Percentiles rank a stretch among this genome's conserved stretches.
phyloP scores from a whole-genome alignment of 2,113 vertebrate genomes.

The Zosterops pallidus region DNA sequence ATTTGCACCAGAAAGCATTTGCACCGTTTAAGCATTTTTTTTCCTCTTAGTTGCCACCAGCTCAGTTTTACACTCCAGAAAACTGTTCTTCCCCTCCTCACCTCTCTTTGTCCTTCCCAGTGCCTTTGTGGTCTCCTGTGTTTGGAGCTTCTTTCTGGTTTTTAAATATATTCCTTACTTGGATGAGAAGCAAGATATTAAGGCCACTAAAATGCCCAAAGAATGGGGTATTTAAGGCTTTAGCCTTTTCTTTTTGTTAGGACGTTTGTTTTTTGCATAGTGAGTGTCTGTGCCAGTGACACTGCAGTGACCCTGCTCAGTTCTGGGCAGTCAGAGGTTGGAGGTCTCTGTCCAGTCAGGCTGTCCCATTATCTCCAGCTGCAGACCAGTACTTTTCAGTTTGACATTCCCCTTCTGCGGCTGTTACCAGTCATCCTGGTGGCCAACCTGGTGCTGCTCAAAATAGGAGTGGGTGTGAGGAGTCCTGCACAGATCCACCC shows the following conservation, averaged over 20 bases:
- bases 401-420: background rate
- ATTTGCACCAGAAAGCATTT: background rate
- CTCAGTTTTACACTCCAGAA: background rate
- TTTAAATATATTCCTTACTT: background rate
- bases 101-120: background rate
- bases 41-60: background rate
- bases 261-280: no score
- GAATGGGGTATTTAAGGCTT: rapidly evolving
- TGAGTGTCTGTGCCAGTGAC: background rate
- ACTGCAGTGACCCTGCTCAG: background rate
- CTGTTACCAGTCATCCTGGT: rapidly evolving
- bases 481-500: background rate
- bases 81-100: background rate
- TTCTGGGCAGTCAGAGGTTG: background rate
- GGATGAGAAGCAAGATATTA: background rate
- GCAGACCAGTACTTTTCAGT: background rate
- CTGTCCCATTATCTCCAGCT: background rate
- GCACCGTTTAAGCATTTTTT: background rate
- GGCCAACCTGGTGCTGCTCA: background rate
- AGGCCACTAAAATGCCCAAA: background rate
- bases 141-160: background rate
- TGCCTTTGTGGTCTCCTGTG: background rate
- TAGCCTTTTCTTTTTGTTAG: background rate
- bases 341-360: background rate
- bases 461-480: background rate